Evolutionary conservation across 2,797 vertebrate species (phyloP).

Genomic region (Lepidocolaptes lacrymiger): DNA sequence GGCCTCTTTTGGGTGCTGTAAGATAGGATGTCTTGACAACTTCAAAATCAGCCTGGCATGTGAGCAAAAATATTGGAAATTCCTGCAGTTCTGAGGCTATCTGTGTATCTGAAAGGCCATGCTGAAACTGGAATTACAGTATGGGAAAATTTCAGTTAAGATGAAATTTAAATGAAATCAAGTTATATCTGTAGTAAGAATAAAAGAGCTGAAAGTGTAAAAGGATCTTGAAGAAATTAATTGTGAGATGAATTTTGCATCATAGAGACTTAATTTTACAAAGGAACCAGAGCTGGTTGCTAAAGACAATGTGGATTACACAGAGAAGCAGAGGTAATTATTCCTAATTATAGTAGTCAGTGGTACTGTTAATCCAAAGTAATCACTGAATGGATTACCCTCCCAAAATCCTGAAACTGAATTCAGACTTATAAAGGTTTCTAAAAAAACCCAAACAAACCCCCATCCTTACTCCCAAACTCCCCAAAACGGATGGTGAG

Average conservation of each 20-base stretch:
- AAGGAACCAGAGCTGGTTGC: background rate
- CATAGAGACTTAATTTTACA: background rate
- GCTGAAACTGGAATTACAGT: background rate
- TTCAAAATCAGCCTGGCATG: background rate
- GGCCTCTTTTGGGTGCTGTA: background rate
- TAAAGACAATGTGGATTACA: background rate
- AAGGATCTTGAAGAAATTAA: background rate
- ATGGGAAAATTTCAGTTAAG: background rate
- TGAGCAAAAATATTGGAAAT: background rate
- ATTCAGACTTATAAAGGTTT: background rate
- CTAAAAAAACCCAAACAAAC: background rate
- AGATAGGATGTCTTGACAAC: background rate
- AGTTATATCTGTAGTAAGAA: background rate
- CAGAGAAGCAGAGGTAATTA: background rate
- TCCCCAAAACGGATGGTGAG: background rate
- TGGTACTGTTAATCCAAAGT: background rate
- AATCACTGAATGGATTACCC: background rate
- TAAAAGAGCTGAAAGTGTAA: background rate
- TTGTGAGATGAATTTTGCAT: background rate
- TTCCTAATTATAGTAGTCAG: background rate
- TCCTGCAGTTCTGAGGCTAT: background rate
- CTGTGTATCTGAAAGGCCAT: background rate
- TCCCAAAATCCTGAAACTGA: background rate
- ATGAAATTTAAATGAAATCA: background rate
- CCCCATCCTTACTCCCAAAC: fast-evolving